Base-by-base conservation (phyloP, 2,113 vertebrate genomes). In the Pithys albifrons region DNA sequence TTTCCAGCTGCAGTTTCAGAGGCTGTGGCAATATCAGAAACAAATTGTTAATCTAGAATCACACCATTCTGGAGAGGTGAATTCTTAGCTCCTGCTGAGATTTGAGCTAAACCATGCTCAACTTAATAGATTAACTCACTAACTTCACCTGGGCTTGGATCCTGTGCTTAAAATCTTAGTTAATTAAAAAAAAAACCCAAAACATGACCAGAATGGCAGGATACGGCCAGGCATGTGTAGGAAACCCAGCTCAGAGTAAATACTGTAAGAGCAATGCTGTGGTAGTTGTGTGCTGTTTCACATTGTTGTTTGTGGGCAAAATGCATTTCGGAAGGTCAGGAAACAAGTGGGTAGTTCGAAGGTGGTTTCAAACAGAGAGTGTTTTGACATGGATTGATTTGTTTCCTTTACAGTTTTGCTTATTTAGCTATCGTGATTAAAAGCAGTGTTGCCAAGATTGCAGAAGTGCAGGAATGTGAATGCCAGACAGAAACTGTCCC, bases 1-100 rank as follows among this genome's bases (percentile, higher is more conserved):
- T 94, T 95, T 95, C 91, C 54, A 73, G 74, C 71, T 94, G 74
- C 92, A 92, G 7, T 94, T 95, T 91, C 91, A 96, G 94, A 95
- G 91, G 48, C 91, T 71, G 2, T 89, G 75, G 78, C 89, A 92
- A 70, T 90, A 86, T 28, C 85, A 95, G 89, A 62, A 51, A 49
- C 33, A 67, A 20, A 76, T 29, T 54, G 61, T 82, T 89, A 33
- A 43, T 71, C 14, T 14, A 64, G 65, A 77, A 45, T 51, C 80
- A 71, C 49, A 33, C 35, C 28, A 2, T 43, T 49, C 33, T 49
- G 8, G 43, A 54, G 55, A 64, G 81, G 51, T 64, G 71, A 35
- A 87, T 90, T 45, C 73, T 86, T 54, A 65, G 51, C 46, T 92
- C n/a, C 39, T 28, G 5, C 12, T 57, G 14, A 23, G 28, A 23